phyloP scores from a whole-genome alignment of 2,888 invertebrate genomes.

The Sinhomidia bicolor region DNA sequence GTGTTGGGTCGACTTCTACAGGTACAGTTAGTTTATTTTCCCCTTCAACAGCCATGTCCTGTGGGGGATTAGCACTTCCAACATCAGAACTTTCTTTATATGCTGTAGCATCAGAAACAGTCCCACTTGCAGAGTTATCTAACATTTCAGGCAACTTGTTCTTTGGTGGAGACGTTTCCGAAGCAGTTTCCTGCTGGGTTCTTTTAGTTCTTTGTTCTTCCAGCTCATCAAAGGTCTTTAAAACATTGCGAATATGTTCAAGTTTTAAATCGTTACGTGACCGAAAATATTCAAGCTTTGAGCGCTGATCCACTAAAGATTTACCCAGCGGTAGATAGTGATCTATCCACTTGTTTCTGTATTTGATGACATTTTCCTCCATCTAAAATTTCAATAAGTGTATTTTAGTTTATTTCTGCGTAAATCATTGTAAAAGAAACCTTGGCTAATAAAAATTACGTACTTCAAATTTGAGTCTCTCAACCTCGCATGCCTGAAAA shows the following conservation, averaged over 20 bases:
- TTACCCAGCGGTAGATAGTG: conserved; percentile 38
- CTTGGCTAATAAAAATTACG: too few species aligned
- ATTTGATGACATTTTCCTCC: conserved; percentile 22
- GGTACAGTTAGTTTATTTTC: too few species aligned
- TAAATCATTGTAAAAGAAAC: too few species aligned
- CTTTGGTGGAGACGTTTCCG: background rate
- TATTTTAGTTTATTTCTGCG: background rate
- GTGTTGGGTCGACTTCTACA: background rate
- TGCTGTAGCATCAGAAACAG: background rate
- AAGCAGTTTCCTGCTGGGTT: background rate
- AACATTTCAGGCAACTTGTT: background rate
- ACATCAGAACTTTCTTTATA: background rate
- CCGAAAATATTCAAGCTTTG: conserved; percentile 23
- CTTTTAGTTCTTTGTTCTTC: background rate
- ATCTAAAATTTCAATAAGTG: background rate
- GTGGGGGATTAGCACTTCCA: too few species aligned
- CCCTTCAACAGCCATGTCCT: too few species aligned
- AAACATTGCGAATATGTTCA: conserved; percentile 12
- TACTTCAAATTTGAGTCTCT: conserved; percentile 33
- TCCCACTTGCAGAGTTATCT: background rate
- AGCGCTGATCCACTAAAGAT: conserved; percentile 32
- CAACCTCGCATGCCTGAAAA: conserved; percentile 50
- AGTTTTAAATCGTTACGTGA: conserved; percentile 20
- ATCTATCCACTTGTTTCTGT: conserved; percentile 17
- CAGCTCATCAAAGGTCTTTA: conserved; percentile 18